These are phyloP conservation scores for Fopius arisanus DNA, from an alignment of 1,140 invertebrate species.

Conservation along the genomic window DNA sequence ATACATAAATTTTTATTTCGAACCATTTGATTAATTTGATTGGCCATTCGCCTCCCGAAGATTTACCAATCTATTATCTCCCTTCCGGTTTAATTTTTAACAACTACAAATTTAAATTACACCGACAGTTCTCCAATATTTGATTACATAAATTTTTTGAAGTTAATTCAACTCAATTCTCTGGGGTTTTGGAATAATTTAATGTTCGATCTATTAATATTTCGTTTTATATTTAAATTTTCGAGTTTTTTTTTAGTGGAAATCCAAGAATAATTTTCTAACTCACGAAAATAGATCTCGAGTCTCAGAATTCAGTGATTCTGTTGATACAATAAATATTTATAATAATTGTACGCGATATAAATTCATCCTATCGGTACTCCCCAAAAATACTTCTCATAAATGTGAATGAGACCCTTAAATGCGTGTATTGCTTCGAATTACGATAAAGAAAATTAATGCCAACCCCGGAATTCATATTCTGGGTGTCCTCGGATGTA, in stretches of 20 bases:
- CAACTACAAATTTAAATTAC: too few relatives aligned
- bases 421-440: slow-evolving; percentile 15
- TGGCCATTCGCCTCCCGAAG: background rate
- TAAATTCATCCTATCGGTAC: slow-evolving; percentile 2
- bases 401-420: background rate
- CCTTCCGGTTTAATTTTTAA: too few relatives aligned
- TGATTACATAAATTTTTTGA: too few relatives aligned
- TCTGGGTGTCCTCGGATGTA: background rate
- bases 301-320: background rate
- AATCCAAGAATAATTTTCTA: too few relatives aligned
- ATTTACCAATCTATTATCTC: too few relatives aligned
- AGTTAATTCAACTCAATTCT: too few relatives aligned
- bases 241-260: too few relatives aligned
- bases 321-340: background rate
- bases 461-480: slow-evolving; percentile 6
- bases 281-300: too few relatives aligned
- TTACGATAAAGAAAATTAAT: slow-evolving; percentile 9
- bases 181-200: too few relatives aligned
- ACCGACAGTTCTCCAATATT: too few relatives aligned
- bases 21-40: slow-evolving; percentile 43
- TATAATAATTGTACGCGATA: background rate
- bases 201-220: too few relatives aligned
- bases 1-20: slow-evolving; percentile 60
- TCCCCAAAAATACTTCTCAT: background rate
- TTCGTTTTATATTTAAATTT: too few relatives aligned